Evolutionary conservation across 23 tunicate genomes (phyloP).

Genomic region (Ciona savignyi): DNA sequence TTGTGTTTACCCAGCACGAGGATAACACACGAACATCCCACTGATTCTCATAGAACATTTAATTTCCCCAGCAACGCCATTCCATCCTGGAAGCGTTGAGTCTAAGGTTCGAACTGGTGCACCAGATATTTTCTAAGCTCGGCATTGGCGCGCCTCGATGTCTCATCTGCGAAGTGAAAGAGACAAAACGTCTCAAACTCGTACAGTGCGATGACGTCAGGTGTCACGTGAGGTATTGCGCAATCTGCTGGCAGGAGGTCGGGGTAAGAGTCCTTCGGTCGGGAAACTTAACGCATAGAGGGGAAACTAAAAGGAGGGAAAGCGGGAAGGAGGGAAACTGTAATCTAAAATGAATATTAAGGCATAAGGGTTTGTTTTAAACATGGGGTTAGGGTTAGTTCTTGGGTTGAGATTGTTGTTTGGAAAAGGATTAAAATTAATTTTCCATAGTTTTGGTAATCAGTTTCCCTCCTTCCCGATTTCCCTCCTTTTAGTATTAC

Average conservation of each 20-base stretch:
- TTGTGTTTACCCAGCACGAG: too few species aligned
- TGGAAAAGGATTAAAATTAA: too few species aligned
- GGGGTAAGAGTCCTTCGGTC: constrained; percentile 26
- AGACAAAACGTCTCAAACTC: not conserved
- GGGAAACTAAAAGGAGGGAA: too few species aligned
- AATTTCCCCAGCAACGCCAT: constrained; percentile 67
- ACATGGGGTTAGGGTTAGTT: too few species aligned
- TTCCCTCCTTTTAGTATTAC: not conserved
- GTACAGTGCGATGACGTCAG: constrained; percentile 23
- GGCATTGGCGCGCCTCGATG: constrained; percentile 40
- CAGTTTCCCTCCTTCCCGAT: too few species aligned
- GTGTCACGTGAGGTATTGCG: constrained; percentile 46
- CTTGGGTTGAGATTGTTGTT: too few species aligned
- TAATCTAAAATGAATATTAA: too few species aligned
- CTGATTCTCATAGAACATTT: too few species aligned
- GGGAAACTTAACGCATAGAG: not conserved
- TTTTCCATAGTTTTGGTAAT: too few species aligned
- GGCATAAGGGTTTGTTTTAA: too few species aligned
- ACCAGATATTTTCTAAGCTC: constrained; percentile 1
- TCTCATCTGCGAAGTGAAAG: constrained; percentile 58
- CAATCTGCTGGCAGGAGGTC: constrained; percentile 61
- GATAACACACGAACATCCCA: too few species aligned
- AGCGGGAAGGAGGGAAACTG: too few species aligned
- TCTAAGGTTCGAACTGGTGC: constrained; percentile 11
- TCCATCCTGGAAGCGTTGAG: constrained; percentile 43